Percentiles rank a stretch among this genome's conserved stretches.
Evolutionary conservation across 2,797 vertebrate species (phyloP).

Genomic region (Anguilla marmorata): DNA sequence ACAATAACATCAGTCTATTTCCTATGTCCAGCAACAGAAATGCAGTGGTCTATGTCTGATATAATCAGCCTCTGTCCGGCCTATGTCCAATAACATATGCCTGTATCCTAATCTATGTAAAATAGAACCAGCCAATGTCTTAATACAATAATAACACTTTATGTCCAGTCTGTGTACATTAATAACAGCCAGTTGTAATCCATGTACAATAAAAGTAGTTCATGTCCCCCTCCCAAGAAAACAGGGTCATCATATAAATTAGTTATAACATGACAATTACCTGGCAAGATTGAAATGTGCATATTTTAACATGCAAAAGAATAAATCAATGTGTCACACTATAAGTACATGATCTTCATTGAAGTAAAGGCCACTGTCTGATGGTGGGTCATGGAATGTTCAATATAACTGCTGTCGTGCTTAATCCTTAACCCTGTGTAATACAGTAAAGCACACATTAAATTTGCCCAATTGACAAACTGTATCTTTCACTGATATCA

Average conservation of each 20-base stretch:
- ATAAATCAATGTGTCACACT: not conserved
- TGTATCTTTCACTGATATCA: not conserved
- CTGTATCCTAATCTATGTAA: not conserved
- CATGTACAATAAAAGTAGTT: not conserved
- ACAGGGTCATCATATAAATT: not conserved
- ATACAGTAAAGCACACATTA: not conserved
- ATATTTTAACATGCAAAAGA: not conserved
- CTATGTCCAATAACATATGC: not conserved
- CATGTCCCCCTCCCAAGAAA: not conserved
- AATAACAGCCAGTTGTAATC: not conserved
- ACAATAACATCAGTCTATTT: conserved; percentile 12
- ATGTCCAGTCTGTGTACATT: not conserved
- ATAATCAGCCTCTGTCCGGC: not conserved
- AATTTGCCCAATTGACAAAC: not conserved
- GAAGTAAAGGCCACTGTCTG: not conserved
- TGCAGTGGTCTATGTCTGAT: not conserved
- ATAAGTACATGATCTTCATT: not conserved
- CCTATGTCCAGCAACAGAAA: not conserved
- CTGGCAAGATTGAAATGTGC: not conserved
- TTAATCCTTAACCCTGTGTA: not conserved
- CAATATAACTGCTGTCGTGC: not conserved
- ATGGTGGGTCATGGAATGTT: not conserved
- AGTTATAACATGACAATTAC: not conserved
- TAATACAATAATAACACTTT: not conserved
- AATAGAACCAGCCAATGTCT: not conserved